Conservation (phyloP, 2,888 invertebrate species). For the Cloeon dipterum region DNA sequence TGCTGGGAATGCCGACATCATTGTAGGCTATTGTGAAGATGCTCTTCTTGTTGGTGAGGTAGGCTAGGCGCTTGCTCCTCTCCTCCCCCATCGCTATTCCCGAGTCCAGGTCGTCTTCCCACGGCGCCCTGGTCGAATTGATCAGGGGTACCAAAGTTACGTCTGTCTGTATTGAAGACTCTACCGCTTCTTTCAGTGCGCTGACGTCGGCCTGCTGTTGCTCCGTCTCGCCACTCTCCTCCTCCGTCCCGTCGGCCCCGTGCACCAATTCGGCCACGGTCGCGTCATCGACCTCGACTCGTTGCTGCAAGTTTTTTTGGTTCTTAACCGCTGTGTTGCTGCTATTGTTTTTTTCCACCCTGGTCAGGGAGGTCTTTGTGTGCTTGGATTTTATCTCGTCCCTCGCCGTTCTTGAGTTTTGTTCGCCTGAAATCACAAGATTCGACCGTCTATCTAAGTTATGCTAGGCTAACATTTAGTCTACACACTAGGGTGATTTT, state of each 20-base stretch:
- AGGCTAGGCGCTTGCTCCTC: slow-evolving; percentile 13
- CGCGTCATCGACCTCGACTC: too few species aligned
- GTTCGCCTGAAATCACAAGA: too few species aligned
- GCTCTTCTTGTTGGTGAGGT: slow-evolving; percentile 58
- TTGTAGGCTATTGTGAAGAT: slow-evolving; percentile 84
- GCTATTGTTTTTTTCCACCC: too few species aligned
- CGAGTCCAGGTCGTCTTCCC: slow-evolving; percentile 48
- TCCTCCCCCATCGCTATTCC: slow-evolving; percentile 37
- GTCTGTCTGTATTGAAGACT: slow-evolving; percentile 10
- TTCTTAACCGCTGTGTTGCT: too few species aligned
- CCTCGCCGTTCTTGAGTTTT: too few species aligned
- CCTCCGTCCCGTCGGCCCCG: slow-evolving; percentile 4
- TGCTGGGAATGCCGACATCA: slow-evolving; percentile 65
- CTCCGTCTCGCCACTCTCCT: background rate
- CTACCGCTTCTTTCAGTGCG: slow-evolving; percentile 2
- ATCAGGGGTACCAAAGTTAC: background rate
- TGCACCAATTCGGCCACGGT: too few species aligned
- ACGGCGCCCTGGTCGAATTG: background rate
- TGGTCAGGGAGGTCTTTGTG: too few species aligned
- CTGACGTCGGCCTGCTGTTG: slow-evolving; percentile 3
- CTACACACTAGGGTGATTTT: too few species aligned
- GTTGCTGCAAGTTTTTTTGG: too few species aligned
- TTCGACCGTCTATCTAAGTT: too few species aligned
- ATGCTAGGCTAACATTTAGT: too few species aligned
- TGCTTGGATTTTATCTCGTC: too few species aligned